phyloP scores from a whole-genome alignment of 1,140 invertebrate species.

The Gonioctena quinquepunctata region DNA sequence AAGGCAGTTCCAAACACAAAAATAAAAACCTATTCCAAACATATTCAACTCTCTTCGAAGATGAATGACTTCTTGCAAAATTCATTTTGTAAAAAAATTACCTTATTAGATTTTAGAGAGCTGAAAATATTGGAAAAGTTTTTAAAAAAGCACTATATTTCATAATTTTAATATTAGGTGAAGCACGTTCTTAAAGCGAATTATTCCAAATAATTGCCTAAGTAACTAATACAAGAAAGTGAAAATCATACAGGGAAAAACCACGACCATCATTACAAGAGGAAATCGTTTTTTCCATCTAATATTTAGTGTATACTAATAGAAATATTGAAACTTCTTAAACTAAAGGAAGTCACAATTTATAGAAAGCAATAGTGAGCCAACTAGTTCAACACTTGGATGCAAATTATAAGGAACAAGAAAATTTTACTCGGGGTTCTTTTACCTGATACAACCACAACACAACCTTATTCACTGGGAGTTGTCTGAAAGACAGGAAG shows the following conservation, averaged over 20 bases:
- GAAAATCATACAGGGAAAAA: slow-evolving; percentile 8
- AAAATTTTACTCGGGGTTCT: too few relatives aligned
- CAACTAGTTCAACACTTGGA: background rate
- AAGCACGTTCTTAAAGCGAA: slow-evolving; percentile 44
- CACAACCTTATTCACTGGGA: too few relatives aligned
- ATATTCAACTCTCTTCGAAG: background rate
- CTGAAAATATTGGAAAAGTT: background rate
- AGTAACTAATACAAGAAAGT: slow-evolving; percentile 35
- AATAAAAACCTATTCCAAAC: slow-evolving; percentile 5
- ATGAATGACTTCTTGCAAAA: background rate
- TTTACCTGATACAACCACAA: too few relatives aligned
- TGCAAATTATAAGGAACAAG: background rate
- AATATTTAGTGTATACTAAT: background rate
- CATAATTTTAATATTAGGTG: background rate
- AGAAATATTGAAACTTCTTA: background rate
- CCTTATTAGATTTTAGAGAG: background rate
- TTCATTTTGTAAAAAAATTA: background rate
- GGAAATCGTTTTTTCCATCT: too few relatives aligned
- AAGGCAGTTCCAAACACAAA: slow-evolving; percentile 43
- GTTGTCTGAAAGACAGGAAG: too few relatives aligned
- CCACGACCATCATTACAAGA: too few relatives aligned
- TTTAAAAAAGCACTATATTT: background rate
- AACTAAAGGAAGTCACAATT: background rate
- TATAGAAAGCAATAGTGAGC: background rate
- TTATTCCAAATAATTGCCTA: slow-evolving; percentile 50